Evolutionary conservation across 64 coral and sea anemone genomes (phyloP).

Genomic region (Montipora sp.): DNA sequence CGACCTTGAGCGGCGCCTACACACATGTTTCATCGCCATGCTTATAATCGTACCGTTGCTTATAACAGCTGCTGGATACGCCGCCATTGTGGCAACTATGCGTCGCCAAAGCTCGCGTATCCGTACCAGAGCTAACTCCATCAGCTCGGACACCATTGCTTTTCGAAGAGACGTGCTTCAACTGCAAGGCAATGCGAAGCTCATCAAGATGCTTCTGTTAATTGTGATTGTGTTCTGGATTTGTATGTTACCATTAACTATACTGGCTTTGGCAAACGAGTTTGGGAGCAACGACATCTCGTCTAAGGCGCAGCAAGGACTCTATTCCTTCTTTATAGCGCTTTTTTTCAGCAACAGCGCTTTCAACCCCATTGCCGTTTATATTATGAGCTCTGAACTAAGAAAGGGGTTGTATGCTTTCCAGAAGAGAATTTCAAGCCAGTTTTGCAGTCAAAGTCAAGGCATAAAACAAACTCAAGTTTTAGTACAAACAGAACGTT

Average conservation of each 20-base stretch:
- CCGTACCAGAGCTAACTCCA: slow-evolving; percentile 10
- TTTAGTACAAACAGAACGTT: background rate
- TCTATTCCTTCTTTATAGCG: slow-evolving; percentile 63
- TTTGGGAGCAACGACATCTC: slow-evolving; percentile 61
- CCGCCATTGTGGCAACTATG: slow-evolving; percentile 66
- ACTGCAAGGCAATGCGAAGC: slow-evolving; percentile 54
- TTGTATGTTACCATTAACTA: slow-evolving; percentile 79
- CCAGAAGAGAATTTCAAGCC: background rate
- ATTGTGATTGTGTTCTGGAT: slow-evolving; percentile 89
- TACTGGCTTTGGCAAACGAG: slow-evolving; percentile 79
- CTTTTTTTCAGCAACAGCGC: slow-evolving; percentile 90
- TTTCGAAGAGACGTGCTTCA: slow-evolving; percentile 53
- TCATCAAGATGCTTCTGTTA: slow-evolving; percentile 87
- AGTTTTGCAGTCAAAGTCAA: background rate
- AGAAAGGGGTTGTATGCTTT: slow-evolving; percentile 53
- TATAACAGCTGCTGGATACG: slow-evolving; percentile 76
- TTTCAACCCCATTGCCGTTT: slow-evolving; percentile 92
- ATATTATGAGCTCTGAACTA: slow-evolving; percentile 87
- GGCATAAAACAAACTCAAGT: no score
- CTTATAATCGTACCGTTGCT: slow-evolving; percentile 82
- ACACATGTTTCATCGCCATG: slow-evolving; percentile 66
- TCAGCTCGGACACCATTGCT: slow-evolving; percentile 23
- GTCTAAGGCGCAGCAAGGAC: slow-evolving; percentile 32
- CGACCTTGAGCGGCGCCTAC: slow-evolving; percentile 50
- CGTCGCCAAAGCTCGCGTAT: slow-evolving; percentile 71